Percentiles rank a stretch among this genome's conserved stretches.
These are phyloP conservation scores for Luehdorfia chinensis DNA, from an alignment of 1,140 invertebrate species.

Conservation along the genomic window DNA sequence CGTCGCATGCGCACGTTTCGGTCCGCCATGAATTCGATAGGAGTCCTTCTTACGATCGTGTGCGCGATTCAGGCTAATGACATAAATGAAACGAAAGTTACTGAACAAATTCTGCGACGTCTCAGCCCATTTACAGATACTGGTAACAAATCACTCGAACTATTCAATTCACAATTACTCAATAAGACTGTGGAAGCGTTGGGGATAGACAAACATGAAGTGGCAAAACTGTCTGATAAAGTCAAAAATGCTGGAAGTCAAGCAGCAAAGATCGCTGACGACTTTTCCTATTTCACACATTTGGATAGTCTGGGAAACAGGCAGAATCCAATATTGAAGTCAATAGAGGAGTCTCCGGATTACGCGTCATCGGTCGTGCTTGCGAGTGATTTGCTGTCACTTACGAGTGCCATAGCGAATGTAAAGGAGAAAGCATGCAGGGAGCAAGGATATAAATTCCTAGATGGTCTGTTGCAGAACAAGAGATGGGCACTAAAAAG, in stretches of 20 bases:
- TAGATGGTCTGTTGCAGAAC: slow-evolving; percentile 68
- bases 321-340: slow-evolving; percentile 27
- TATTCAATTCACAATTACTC: slow-evolving; percentile 32
- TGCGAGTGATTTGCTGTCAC: slow-evolving; percentile 61
- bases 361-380: slow-evolving; percentile 67
- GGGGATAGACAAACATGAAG: slow-evolving; percentile 41
- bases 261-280: slow-evolving; percentile 21
- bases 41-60: slow-evolving; percentile 37
- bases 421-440: slow-evolving; percentile 67
- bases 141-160: slow-evolving; percentile 37
- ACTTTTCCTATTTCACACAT: slow-evolving; percentile 38
- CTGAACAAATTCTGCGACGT: slow-evolving; percentile 41
- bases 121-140: slow-evolving; percentile 32
- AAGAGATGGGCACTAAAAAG: slow-evolving; percentile 78
- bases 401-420: slow-evolving; percentile 60
- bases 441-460: slow-evolving; percentile 69
- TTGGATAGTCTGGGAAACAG: slow-evolving; percentile 36
- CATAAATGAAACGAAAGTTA: slow-evolving; percentile 40
- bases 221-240: slow-evolving; percentile 38
- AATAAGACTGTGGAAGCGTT: slow-evolving; percentile 42
- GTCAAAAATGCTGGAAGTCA: slow-evolving; percentile 29
- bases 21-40: slow-evolving; percentile 38
- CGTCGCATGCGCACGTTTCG: slow-evolving; percentile 55
- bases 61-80: slow-evolving; percentile 38
- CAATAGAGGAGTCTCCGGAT: slow-evolving; percentile 59